Base-by-base conservation (phyloP, 2,888 invertebrate genomes). In the Cryptus viduatorius region DNA sequence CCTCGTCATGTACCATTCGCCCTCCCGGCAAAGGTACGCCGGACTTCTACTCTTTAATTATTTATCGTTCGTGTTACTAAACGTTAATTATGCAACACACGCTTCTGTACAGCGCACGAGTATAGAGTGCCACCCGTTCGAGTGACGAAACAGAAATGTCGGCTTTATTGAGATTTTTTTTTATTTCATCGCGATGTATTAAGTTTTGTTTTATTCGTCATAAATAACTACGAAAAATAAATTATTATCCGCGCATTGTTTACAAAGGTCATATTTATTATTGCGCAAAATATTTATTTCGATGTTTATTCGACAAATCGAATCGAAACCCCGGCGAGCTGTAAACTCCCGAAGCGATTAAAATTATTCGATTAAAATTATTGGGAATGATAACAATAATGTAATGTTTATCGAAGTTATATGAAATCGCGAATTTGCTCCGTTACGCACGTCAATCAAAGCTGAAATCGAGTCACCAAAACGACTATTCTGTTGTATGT, bases 61-160 rank as follows among this genome's bases (percentile, higher is more conserved):
- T 75, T 75, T 65, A 75, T 65, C 64, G 48, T 64, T 75, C 64
- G 75, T 65, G 64, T 14, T 24, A 50, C 65, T 75, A 64, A 75
- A 48, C 64, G 75, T 65, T 75, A 75, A 75, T 65, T 65, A 75
- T 65, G 75, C 65, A 64, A 59, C 31, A 50, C 64, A 42, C 50
- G 50, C 65, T 48, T 37, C 64, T 29, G 16, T 8, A 4, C 37
- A 8, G 37, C n/a, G 31, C 37, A 4, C 5, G 37, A 7, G 37
- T n/a, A 31, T 12, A 31, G 14, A 14, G 37, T 31, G 1, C n/a
- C 7, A 37, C 24, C 46, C 0, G 14, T 48, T 48, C 46, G 46
- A 14, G 37, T 31, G 37, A n/a, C 12, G 16, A 61, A 29, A 61
- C 4, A 24, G 24, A 48, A 12, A 14, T n/a, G 48, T 48, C 4